Evolutionary conservation across 2,797 vertebrate species (phyloP).

Genomic region (Silurus aristotelis): DNA sequence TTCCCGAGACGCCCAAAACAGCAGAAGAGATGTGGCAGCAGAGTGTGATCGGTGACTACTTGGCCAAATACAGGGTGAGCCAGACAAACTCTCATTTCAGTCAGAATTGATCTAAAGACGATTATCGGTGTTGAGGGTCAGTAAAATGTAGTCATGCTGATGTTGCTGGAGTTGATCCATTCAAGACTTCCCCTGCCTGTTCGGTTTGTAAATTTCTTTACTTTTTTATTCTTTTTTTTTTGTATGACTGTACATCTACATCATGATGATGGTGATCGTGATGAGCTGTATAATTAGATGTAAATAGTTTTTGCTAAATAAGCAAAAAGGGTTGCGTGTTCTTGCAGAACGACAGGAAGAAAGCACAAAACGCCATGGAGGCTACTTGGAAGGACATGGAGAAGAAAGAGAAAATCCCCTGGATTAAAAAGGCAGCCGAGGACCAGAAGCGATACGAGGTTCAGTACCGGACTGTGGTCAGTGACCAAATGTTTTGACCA

Average conservation of each 20-base stretch:
- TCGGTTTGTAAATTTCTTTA: not conserved
- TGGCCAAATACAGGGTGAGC: slow-evolving; percentile 75
- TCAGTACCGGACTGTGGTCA: slow-evolving; percentile 71
- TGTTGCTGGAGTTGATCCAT: not conserved
- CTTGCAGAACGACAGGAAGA: slow-evolving; percentile 74
- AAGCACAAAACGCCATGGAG: slow-evolving; percentile 75
- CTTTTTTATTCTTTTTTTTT: not conserved
- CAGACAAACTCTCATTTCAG: not conserved
- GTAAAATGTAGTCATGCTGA: not conserved
- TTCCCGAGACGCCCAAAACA: slow-evolving; percentile 77
- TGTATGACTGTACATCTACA: too few species aligned
- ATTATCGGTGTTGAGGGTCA: not conserved
- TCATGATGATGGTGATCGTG: not conserved
- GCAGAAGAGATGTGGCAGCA: slow-evolving; percentile 81
- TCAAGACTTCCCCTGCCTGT: not conserved
- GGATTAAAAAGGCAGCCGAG: slow-evolving; percentile 83
- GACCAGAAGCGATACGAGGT: slow-evolving; percentile 85
- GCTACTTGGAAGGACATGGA: slow-evolving; percentile 80
- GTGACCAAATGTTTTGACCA: slow-evolving; percentile 67
- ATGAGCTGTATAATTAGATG: too few species aligned
- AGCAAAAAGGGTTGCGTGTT: not conserved
- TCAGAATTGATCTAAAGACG: not conserved
- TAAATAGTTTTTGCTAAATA: not conserved
- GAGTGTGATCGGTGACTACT: slow-evolving; percentile 77
- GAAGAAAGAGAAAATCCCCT: slow-evolving; percentile 82